Conservation (phyloP, 1,140 invertebrate species). For the fruit fly (Drosophila melanogaster) region Release_6_plus_ISO1_MT NT_033777.3:22918001-22918500, state of each 20-base stretch:
- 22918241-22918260: constrained; percentile 61
- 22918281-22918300: not conserved
- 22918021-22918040: constrained; percentile 5
- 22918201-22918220: constrained; percentile 83
- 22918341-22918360: constrained; percentile 47
- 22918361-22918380: constrained; percentile 78
- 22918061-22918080: constrained; percentile 29
- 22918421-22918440: constrained; percentile 77
- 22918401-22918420: constrained; percentile 56
- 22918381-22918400: constrained; percentile 54
- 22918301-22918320: not conserved
- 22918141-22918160: constrained; percentile 30
- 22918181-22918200: constrained; percentile 82
- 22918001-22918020: constrained; percentile 33
- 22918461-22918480: constrained; percentile 77
- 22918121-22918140: not conserved
- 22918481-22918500: constrained; percentile 50
- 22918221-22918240: constrained; percentile 79
- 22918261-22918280: constrained; percentile 23
- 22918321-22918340: not conserved
- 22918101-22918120: constrained; percentile 47
- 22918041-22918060: constrained; percentile 38
- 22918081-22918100: constrained; percentile 60
- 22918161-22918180: constrained; percentile 72
- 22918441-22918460: constrained; percentile 76